Base-by-base conservation (phyloP, 2,113 vertebrate species). In the Trematocara stigmaticum region DNA sequence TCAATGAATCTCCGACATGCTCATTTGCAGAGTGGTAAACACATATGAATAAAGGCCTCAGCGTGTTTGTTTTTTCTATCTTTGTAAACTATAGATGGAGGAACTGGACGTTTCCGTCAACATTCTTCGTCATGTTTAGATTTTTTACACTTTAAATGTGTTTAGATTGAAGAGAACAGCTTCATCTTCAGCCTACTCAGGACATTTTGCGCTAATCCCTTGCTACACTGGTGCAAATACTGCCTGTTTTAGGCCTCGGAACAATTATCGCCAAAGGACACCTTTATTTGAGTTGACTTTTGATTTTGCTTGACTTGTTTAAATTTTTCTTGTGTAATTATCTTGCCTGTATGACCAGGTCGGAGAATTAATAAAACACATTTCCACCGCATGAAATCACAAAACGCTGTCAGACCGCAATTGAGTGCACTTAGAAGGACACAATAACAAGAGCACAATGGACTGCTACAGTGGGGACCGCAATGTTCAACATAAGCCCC, bases 391-490 rank as follows among this genome's bases (percentile, higher is more conserved):
- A 88, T 85, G 61, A 57, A 87, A 92, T 90, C 81, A 86, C 90
- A 85, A 86, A 86, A 89, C 81, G 57, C 79, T 45, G 80, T 69
- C 78, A 34, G 85, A 89, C 79, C 56, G 13, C 89, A 57, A 79
- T 66, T 87, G 78, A 88, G 83, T 52, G 29, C 49, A 53, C 87
- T 83, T 90, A 82, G 34, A 35, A 78, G 87, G 55, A 90, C 91
- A 92, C 89, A 91, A 86, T 88, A 92, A 93, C 83, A 93, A 51
- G 18, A 31, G 45, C 76, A 93, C 93, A 94, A 93, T 85, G 38
- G 80, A 84, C 86, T 59, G 71, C 87, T 78, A 83, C 82, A 89
- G 88, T 89, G 85, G 66, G 92, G 84, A 88, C 81, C 87, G 31
- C 84, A 81, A 83, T 11, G 56, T 81, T 82, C 81, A 69, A 55